These are phyloP conservation scores for Caradrina kadenii DNA, from an alignment of 2,888 invertebrate genomes.

Conservation along the genomic window DNA sequence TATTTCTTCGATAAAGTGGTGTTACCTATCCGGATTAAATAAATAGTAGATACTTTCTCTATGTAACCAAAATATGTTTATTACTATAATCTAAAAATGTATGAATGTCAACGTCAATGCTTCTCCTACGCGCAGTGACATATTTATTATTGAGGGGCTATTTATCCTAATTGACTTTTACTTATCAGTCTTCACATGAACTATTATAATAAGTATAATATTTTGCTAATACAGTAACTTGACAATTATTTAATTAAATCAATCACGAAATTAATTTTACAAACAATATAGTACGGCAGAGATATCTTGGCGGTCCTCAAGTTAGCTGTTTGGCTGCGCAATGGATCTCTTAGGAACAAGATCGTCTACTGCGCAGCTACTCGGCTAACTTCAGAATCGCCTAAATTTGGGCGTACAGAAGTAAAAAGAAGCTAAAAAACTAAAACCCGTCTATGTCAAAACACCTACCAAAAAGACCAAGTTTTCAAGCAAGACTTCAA, in stretches of 20 bases:
- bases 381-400: too few relatives aligned
- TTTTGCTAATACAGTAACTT: constrained; percentile 43
- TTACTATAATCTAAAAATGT: constrained; percentile 25
- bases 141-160: constrained; percentile 45
- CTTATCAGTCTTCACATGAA: constrained; percentile 66
- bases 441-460: too few relatives aligned
- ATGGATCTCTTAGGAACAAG: too few relatives aligned
- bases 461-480: too few relatives aligned
- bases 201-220: constrained; percentile 50
- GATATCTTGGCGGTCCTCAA: too few relatives aligned
- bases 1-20: constrained; percentile 33
- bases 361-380: too few relatives aligned
- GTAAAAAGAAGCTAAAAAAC: too few relatives aligned
- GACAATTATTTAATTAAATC: constrained; percentile 50
- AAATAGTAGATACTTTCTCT: constrained; percentile 22
- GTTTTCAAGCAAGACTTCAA: too few relatives aligned
- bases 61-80: constrained; percentile 28
- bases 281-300: too few relatives aligned
- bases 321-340: too few relatives aligned
- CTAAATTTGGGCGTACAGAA: too few relatives aligned
- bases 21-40: constrained; percentile 30
- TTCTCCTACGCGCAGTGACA: constrained; percentile 12
- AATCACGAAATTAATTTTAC: neutral
- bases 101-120: constrained; percentile 21
- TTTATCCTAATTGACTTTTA: constrained; percentile 69